A percentile compares a stretch with the other conserved stretches of the same genome.
Conservation (phyloP, 2,113 vertebrate genomes). For the Rattus rattus region DNA sequence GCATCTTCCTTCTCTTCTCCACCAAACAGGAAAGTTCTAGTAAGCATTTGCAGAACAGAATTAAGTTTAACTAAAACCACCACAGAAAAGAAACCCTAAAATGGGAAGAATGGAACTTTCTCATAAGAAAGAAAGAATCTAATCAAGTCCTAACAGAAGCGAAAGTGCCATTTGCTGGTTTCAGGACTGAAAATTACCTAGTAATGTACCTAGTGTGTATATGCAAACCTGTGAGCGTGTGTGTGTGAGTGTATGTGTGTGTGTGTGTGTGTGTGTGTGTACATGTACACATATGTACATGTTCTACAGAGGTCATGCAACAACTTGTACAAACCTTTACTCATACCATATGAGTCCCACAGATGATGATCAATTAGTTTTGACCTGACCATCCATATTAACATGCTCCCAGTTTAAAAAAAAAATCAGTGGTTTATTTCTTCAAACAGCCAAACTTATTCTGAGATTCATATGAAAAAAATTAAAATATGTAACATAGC, state of each 20-base stretch:
- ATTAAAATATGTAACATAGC: neutral
- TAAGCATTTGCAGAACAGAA: neutral
- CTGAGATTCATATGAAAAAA: constrained; percentile 35
- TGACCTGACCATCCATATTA: neutral
- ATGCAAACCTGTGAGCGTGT: neutral
- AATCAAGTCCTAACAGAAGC: neutral
- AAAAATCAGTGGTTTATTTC: constrained; percentile 10
- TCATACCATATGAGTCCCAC: neutral
- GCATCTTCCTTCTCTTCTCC: neutral
- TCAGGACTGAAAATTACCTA: neutral
- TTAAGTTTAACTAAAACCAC: neutral
- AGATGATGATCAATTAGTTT: neutral
- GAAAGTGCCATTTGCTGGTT: neutral
- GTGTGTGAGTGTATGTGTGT: neutral
- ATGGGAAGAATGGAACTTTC: neutral
- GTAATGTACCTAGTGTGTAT: neutral
- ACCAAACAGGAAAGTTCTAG: constrained; percentile 3
- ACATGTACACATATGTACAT: neutral
- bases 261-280: no score
- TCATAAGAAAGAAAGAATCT: no score
- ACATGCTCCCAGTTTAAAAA: neutral
- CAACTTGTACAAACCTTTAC: neutral
- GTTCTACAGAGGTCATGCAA: neutral
- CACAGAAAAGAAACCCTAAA: neutral
- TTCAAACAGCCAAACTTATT: neutral